Evolutionary conservation across 2,888 invertebrate species (phyloP), one percentile per base, ranked within the genome.

Genomic region (Sphaerophoria rueppellii): DNA sequence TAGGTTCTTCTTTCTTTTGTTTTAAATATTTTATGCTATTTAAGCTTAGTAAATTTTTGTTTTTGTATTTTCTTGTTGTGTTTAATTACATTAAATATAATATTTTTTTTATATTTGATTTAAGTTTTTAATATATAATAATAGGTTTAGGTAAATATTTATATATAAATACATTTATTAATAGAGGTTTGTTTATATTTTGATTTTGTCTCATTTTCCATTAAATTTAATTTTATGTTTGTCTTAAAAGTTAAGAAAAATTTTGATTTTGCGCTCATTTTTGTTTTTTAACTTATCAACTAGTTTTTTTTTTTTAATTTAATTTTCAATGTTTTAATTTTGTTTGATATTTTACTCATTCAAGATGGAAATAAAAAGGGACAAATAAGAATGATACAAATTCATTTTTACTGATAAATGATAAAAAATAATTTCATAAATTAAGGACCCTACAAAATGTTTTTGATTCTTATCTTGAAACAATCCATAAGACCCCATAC

Each of bases 251-350:
- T 70, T 75, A 86, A 71, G 80, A 72, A 83, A 78, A 81, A 85
- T 88, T 87, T 88, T 88, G 88, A 88, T 88, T 88, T 88, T 87
- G 87, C 78, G 87, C 88, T 87, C 88, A 71, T 86, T 57, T 57
- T 60, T 54, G 4, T 9, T 60, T 60, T 35, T 61, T 43, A 43
- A 43, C 86, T 87, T 88, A 87, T 75, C 50, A 55, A 58, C 87
- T 88, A 87, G 32, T 71, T 57, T 74, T 75, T 54, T 48, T 70
- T 35, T 4, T 57, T n/a, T 73, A 34, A 72, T 48, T 4, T 43
- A 43, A 43, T 3, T 63, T 70, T 35, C 48, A 14, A 54, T 60
- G 24, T 40, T 34, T 61, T n/a, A n/a, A n/a, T 60, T 61, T 50
- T 55, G 40, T 71, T 60, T 43, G 35, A 61, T 82, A 72, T 63